Conservation (phyloP, 2,797 vertebrate species). For the Coregonus sp. region DNA sequence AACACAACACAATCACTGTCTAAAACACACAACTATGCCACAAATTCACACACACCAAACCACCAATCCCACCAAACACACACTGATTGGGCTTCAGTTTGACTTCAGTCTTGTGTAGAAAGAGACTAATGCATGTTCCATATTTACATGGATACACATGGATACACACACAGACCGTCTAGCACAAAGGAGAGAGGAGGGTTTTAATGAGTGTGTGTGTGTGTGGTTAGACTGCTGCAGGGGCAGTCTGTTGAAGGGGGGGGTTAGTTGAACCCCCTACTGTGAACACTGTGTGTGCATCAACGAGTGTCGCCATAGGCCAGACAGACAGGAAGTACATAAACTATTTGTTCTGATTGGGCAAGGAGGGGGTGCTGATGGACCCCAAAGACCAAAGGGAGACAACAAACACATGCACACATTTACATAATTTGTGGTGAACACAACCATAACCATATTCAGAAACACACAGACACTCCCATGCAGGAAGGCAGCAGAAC, state of each 20-base stretch:
- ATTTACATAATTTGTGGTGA: slow-evolving; percentile 6
- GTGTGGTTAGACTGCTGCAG: neutral
- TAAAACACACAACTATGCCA: too few relatives aligned
- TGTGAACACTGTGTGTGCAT: slow-evolving; percentile 44
- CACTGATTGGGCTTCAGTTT: too few relatives aligned
- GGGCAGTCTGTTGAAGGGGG: neutral
- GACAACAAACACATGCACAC: slow-evolving; percentile 12
- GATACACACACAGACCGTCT: too few relatives aligned
- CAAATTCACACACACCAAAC: too few relatives aligned
- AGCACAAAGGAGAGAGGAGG: too few relatives aligned
- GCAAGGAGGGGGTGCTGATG: neutral
- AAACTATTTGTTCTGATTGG: slow-evolving; percentile 58
- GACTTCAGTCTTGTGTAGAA: too few relatives aligned
- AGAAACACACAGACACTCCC: neutral
- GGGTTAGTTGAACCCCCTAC: slow-evolving; percentile 35
- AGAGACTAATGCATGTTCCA: too few relatives aligned
- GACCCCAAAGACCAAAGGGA: neutral
- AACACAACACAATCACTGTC: too few relatives aligned
- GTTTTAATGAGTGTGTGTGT: neutral
- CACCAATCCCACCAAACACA: too few relatives aligned
- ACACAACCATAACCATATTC: slow-evolving; percentile 14
- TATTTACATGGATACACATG: too few relatives aligned
- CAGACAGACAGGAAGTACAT: slow-evolving; percentile 52
- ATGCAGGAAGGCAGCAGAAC: neutral
- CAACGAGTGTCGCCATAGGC: slow-evolving; percentile 44